Evolutionary conservation across 2,888 invertebrate species (phyloP), one percentile per base, ranked within the genome.

Genomic region (Acronicta alni): DNA sequence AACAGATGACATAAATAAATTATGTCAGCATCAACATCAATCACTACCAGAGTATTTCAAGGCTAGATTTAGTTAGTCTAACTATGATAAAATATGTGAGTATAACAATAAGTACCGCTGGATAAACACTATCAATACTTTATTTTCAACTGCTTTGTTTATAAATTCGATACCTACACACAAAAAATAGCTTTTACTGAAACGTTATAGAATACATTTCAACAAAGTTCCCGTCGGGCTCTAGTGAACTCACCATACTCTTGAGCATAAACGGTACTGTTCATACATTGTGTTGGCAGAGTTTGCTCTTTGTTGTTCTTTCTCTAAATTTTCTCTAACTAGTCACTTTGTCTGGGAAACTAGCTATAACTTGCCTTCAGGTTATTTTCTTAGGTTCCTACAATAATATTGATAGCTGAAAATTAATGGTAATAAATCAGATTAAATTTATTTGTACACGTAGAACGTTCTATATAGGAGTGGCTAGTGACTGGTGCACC

Each of bases 281-380:
- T 65, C 23, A 43, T 35, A 23, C n/a, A 38, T 65, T 57, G 65
- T 57, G 41, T 32, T 12, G 57, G 37, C 38, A 17, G 17, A 46
- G 32, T 65, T 58, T 20, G 15, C 4, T 47, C n/a, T 35, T 51
- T 47, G 26, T 51, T 47, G 59, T 44, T 64, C 43, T 66, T 43
- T n/a, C 12, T 10, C 7, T 37, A 20, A 38, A 18, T 20, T 43
- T 37, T 20, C 30, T 38, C 18, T 35, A 30, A 37, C 30, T 26
- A 32, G 18, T 57, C 57, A 26, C 32, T 56, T 64, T 44, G 14
- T 39, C 3, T 42, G n/a, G 15, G 32, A 42, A 38, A 61, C 15
- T 26, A 3, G 30, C 30, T 30, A 35, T 16, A 30, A 41, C 35
- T 7, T 46, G 32, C 38, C 23, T 48, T 44, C 26, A 23, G 16